Conservation (phyloP, 2,888 invertebrate genomes). For the Phania funesta region DNA sequence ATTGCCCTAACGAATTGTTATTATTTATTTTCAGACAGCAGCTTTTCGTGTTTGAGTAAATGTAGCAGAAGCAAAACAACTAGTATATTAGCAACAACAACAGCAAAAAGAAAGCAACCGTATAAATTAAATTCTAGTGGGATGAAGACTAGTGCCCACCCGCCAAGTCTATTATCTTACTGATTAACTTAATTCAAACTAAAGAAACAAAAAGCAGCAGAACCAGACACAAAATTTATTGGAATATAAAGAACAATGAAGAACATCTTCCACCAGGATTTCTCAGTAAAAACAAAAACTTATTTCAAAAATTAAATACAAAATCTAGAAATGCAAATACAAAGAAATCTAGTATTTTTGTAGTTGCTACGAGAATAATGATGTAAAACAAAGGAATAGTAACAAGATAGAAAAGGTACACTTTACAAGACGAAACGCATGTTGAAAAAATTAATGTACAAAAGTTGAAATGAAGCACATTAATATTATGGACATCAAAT, state of each 20-base stretch:
- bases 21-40: slow-evolving; percentile 28
- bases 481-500: background rate
- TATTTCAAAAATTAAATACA: background rate
- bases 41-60: background rate
- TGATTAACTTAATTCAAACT: background rate
- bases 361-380: background rate
- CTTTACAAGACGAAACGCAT: background rate
- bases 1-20: slow-evolving; percentile 9
- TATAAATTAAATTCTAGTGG: background rate
- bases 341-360: background rate
- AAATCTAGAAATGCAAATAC: background rate
- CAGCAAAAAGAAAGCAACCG: background rate
- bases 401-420: background rate
- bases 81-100: slow-evolving; percentile 7
- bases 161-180: slow-evolving; percentile 4
- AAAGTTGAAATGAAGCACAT: background rate
- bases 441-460: background rate
- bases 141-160: background rate
- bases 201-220: background rate
- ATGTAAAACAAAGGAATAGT: background rate
- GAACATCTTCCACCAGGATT: background rate
- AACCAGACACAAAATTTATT: background rate
- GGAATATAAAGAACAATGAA: background rate
- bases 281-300: slow-evolving; percentile 13
- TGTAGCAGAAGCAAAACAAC: background rate